These are phyloP conservation scores for Bombus huntii DNA, from an alignment of 1,140 invertebrate species.

Conservation along the genomic window DNA sequence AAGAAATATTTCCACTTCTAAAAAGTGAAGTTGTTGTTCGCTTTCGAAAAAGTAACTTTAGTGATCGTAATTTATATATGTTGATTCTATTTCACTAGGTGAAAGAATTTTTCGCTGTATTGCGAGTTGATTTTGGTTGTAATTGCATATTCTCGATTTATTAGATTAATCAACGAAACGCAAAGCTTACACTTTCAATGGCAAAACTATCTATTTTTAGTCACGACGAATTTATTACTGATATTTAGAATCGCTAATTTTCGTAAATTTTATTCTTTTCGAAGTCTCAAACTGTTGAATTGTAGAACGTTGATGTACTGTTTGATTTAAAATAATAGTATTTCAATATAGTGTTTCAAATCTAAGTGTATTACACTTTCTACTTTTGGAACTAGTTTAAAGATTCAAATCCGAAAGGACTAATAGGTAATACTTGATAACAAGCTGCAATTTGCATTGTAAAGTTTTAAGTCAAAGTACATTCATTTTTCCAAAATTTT, in stretches of 20 bases:
- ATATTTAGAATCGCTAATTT: background rate
- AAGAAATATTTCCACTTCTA: background rate
- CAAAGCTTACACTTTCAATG: no score
- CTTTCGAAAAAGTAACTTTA: background rate
- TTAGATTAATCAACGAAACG: background rate
- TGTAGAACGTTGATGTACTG: background rate
- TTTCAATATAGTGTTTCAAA: background rate
- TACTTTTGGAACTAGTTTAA: background rate
- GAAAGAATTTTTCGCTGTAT: background rate
- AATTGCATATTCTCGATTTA: background rate
- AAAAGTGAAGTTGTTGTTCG: background rate
- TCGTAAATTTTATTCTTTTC: background rate
- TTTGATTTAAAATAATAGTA: background rate
- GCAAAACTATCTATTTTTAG: no score
- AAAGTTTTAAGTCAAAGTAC: background rate
- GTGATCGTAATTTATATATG: background rate
- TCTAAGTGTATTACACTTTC: no score
- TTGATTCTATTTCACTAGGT: background rate
- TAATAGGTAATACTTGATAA: background rate
- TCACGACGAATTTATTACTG: background rate
- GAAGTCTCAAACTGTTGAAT: background rate
- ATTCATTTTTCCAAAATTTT: background rate
- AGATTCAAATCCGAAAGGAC: background rate
- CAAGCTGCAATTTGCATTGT: background rate
- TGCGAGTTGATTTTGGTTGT: background rate